A percentile compares a stretch with the other conserved stretches of the same genome.
Evolutionary conservation across 2,797 vertebrate species (phyloP).

Genomic region (Miichthys miiuy): DNA sequence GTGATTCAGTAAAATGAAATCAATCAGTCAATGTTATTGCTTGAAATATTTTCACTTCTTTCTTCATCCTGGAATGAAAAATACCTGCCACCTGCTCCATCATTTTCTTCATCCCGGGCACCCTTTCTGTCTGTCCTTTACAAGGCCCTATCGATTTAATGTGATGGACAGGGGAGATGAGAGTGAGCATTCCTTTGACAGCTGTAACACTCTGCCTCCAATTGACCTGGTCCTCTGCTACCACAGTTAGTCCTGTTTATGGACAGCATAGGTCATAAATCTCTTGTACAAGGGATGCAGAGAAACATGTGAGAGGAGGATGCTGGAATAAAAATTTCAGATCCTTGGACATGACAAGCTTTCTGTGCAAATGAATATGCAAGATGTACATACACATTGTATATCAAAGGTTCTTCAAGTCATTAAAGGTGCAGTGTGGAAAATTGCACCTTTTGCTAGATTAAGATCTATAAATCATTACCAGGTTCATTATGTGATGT

Average conservation of each 20-base stretch:
- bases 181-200: constrained; percentile 49
- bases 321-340: background rate
- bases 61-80: constrained; percentile 11
- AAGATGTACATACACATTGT: background rate
- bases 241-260: constrained; percentile 63
- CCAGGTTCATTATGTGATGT: background rate
- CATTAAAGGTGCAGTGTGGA: constrained; percentile 5
- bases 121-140: constrained; percentile 46
- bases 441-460: constrained; percentile 15
- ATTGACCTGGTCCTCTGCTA: constrained; percentile 62
- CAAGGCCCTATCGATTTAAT: constrained; percentile 45
- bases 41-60: background rate
- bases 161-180: constrained; percentile 68
- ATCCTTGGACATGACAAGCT: background rate
- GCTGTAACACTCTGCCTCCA: constrained; percentile 56
- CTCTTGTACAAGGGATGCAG: constrained; percentile 21
- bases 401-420: background rate
- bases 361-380: constrained; percentile 5
- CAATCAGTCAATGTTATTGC: background rate
- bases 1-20: background rate
- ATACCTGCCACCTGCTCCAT: constrained; percentile 26
- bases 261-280: constrained; percentile 61
- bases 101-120: constrained; percentile 36
- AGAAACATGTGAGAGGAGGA: constrained; percentile 23
- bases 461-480: constrained; percentile 35